A percentile compares a stretch with the other conserved stretches of the same genome.
These are phyloP conservation scores for Camponotus pennsylvanicus DNA, from an alignment of 1,140 invertebrate genomes.

Conservation along the genomic window DNA sequence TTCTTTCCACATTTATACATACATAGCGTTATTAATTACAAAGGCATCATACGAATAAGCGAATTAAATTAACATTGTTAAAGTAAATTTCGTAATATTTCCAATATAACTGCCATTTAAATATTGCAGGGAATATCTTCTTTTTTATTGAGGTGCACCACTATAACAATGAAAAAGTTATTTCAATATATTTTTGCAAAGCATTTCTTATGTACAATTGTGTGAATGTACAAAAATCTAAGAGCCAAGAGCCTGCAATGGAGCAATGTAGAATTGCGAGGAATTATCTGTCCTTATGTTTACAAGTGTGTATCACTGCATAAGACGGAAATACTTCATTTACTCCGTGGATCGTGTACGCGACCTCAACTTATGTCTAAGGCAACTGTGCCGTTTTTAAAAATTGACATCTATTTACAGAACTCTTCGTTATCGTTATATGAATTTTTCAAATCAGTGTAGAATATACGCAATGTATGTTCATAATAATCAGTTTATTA, in stretches of 20 bases:
- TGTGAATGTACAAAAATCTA: slow-evolving; percentile 76
- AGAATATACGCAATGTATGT: slow-evolving; percentile 75
- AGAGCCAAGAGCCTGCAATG: slow-evolving; percentile 70
- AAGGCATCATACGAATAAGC: slow-evolving; percentile 77
- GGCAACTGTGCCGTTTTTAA: slow-evolving; percentile 74
- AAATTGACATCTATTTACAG: slow-evolving; percentile 78
- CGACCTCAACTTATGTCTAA: slow-evolving; percentile 75
- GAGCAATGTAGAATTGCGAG: slow-evolving; percentile 73
- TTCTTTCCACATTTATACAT: slow-evolving; percentile 75
- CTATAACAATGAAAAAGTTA: slow-evolving; percentile 71
- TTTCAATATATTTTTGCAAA: slow-evolving; percentile 70
- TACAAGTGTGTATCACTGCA: slow-evolving; percentile 74
- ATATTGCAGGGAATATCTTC: slow-evolving; percentile 70
- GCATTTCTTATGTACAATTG: slow-evolving; percentile 74
- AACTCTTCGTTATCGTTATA: slow-evolving; percentile 75
- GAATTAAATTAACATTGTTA: slow-evolving; percentile 76
- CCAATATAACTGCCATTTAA: slow-evolving; percentile 66
- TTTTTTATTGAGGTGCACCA: slow-evolving; percentile 66
- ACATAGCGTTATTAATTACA: slow-evolving; percentile 75
- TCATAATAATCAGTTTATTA: slow-evolving; percentile 83
- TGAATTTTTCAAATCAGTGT: slow-evolving; percentile 77
- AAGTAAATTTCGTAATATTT: slow-evolving; percentile 75
- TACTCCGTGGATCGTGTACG: slow-evolving; percentile 70
- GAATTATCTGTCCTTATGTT: slow-evolving; percentile 70
- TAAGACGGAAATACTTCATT: slow-evolving; percentile 76